phyloP scores from a whole-genome alignment of 2,113 vertebrate genomes.

The Apeltes quadracus region DNA sequence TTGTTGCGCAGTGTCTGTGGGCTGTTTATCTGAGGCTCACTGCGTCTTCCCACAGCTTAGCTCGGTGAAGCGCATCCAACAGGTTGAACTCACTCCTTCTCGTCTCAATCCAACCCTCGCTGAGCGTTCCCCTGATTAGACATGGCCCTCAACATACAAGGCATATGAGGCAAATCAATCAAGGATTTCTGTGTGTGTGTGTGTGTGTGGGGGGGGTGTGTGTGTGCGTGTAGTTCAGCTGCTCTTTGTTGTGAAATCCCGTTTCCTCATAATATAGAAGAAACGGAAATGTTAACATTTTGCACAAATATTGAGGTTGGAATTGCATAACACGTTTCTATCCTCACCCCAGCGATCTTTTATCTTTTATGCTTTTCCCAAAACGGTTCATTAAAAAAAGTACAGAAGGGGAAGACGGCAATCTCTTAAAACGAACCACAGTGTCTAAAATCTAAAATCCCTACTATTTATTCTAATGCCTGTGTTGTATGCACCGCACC shows the following conservation, averaged over 20 bases:
- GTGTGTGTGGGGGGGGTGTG: constrained; percentile 1
- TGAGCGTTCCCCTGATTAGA: constrained; percentile 51
- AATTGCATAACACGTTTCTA: constrained; percentile 28
- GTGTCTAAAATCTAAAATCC: constrained; percentile 20
- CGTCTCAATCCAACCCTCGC: constrained; percentile 47
- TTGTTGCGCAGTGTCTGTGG: constrained; percentile 44
- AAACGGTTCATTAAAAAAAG: constrained; percentile 68
- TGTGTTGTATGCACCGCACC: constrained; percentile 25
- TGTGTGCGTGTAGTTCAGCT: constrained; percentile 9
- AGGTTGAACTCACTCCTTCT: constrained; percentile 41
- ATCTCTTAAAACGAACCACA: constrained; percentile 29
- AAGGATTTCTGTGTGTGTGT: not conserved
- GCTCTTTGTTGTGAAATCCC: constrained; percentile 29
- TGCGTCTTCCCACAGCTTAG: constrained; percentile 44
- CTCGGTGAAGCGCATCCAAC: constrained; percentile 48
- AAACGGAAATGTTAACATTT: constrained; percentile 20
- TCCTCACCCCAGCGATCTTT: constrained; percentile 18
- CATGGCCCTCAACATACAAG: constrained; percentile 50
- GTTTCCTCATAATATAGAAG: constrained; percentile 17
- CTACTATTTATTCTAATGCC: constrained; percentile 41
- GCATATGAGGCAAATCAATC: constrained; percentile 50
- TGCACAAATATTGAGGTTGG: constrained; percentile 47
- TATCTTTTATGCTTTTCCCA: constrained; percentile 49
- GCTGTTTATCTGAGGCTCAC: constrained; percentile 53
- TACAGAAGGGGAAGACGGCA: constrained; percentile 36